A percentile compares a stretch with the other conserved stretches of the same genome.
Conservation (phyloP, 2,113 vertebrate species). For the Plecturocebus donacophilus region DNA sequence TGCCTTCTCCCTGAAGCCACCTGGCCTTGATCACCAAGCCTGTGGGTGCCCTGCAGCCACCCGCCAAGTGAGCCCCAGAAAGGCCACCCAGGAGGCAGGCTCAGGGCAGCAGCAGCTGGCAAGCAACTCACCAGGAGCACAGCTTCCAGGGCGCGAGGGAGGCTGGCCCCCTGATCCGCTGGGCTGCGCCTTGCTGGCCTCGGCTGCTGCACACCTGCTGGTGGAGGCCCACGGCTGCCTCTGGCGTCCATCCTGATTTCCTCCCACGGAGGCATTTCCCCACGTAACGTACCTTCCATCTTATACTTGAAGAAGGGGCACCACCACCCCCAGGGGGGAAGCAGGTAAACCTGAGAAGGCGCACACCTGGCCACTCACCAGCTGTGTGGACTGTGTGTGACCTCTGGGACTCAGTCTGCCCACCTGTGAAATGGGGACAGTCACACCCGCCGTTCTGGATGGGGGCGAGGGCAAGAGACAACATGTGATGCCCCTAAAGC, state of each 20-base stretch:
- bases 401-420: not conserved
- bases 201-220: not conserved
- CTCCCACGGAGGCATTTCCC: not conserved
- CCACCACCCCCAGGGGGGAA: not conserved
- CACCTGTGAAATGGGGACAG: not conserved
- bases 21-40: not conserved
- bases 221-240: not conserved
- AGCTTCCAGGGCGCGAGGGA: not conserved
- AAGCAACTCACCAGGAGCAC: not conserved
- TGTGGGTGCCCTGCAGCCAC: not conserved
- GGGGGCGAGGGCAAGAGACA: not conserved
- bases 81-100: not conserved
- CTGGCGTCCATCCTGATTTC: not conserved
- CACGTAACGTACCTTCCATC: not conserved
- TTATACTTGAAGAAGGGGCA: not conserved
- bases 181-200: not conserved
- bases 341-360: no score
- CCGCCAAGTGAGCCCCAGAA: not conserved
- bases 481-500: fast-evolving
- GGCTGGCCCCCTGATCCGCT: not conserved
- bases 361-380: fast-evolving
- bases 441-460: fast-evolving
- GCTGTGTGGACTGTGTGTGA: not conserved
- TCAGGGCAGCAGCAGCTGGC: not conserved
- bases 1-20: not conserved